Conservation (phyloP, 2,113 vertebrate genomes). For the Menidia beryllina region DNA sequence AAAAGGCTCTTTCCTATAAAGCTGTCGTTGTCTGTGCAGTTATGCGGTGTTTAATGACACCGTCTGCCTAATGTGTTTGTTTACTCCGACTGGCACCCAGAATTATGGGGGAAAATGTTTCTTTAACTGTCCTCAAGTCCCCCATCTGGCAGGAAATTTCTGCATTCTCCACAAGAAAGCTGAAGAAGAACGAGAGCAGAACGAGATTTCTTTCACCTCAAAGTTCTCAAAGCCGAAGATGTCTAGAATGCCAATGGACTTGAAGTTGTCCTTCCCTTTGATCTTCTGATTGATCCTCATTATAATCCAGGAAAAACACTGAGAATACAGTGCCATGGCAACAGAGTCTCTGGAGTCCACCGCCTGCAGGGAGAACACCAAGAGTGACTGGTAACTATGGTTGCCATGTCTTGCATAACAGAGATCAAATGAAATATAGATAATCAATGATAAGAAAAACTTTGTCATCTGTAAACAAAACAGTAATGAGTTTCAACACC, state of each 20-base stretch:
- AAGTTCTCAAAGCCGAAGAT: conserved; percentile 97
- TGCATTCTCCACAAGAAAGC: not conserved
- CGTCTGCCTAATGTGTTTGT: not conserved
- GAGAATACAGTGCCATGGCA: conserved; percentile 93
- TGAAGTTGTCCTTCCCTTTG: conserved; percentile 93
- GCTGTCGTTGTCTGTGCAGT: not conserved
- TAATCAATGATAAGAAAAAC: conserved; percentile 9
- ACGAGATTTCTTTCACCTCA: conserved; percentile 79
- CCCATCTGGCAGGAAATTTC: conserved; percentile 1
- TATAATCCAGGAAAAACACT: conserved; percentile 95
- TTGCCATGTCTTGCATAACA: conserved; percentile 15
- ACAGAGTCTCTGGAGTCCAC: conserved; percentile 91
- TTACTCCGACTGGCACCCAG: not conserved
- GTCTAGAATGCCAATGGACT: conserved; percentile 94
- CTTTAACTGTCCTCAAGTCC: not conserved
- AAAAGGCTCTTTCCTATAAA: not conserved
- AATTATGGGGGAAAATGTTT: not conserved
- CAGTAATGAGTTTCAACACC: not conserved
- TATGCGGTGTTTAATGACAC: not conserved
- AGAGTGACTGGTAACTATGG: conserved; percentile 16
- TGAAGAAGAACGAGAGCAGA: not conserved
- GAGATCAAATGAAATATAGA: too few species aligned
- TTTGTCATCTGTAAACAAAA: conserved; percentile 14
- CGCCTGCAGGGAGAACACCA: conserved; percentile 80
- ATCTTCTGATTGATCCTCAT: conserved; percentile 91